Percentiles rank a stretch among this genome's conserved stretches.
Conservation (phyloP, 2,113 vertebrate genomes). For the Platichthys stellatus region DNA sequence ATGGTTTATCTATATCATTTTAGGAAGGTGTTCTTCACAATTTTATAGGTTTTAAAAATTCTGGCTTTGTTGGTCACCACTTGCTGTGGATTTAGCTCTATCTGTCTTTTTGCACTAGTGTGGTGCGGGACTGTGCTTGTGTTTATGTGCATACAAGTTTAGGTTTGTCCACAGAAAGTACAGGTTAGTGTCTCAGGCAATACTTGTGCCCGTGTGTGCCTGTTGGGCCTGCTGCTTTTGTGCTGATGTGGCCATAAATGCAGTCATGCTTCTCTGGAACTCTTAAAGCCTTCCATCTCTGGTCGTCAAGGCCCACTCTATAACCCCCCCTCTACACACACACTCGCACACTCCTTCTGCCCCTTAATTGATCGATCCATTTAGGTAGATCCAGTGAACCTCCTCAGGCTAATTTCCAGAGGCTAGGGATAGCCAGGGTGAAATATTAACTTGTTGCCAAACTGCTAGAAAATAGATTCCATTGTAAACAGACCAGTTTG, state of each 20-base stretch:
- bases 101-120: not conserved
- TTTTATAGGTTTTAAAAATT: not conserved
- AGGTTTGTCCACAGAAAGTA: not conserved
- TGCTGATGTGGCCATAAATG: constrained; percentile 35
- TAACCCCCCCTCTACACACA: not conserved
- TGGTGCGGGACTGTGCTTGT: constrained; percentile 1
- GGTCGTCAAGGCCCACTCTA: not conserved
- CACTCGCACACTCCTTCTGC: constrained; percentile 4
- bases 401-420: constrained; percentile 57
- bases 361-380: constrained; percentile 59
- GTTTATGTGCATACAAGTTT: not conserved
- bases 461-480: constrained; percentile 11
- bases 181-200: not conserved
- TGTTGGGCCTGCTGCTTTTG: constrained; percentile 7
- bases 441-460: constrained; percentile 63
- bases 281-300: constrained; percentile 44
- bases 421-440: constrained; percentile 31
- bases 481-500: constrained; percentile 44
- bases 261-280: constrained; percentile 27
- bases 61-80: not conserved
- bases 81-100: not conserved
- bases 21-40: too few relatives aligned
- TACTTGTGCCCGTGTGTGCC: not conserved
- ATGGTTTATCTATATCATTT: not conserved
- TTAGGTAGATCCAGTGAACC: constrained; percentile 27